These are phyloP conservation scores for Ploceus nigricollis DNA, from an alignment of 2,113 vertebrate genomes.

Conservation along the genomic window DNA sequence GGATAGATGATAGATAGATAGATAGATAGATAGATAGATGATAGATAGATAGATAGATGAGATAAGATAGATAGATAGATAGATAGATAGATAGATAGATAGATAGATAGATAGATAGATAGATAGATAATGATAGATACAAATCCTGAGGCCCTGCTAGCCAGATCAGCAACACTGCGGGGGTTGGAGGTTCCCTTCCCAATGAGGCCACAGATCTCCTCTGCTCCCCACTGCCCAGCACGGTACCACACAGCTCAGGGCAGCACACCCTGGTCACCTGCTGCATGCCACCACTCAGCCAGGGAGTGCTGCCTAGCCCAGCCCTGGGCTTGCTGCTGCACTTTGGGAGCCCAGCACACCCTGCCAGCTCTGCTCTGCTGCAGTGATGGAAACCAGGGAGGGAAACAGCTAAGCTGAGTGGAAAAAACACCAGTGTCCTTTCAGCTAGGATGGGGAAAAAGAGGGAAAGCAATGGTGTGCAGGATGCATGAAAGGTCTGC, in stretches of 20 bases:
- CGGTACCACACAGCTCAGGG: accelerated
- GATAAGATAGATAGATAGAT: background rate
- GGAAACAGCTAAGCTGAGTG: background rate
- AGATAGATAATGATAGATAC: background rate
- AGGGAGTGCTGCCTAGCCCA: background rate
- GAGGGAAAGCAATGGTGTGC: background rate
- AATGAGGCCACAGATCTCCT: accelerated
- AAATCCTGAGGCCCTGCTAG: background rate
- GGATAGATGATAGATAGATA: background rate
- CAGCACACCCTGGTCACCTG: accelerated
- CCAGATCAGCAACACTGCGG: background rate
- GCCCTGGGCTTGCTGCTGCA: background rate
- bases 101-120: no score
- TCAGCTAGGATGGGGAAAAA: background rate
- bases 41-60: background rate
- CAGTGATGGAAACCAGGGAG: background rate
- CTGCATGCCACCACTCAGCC: background rate
- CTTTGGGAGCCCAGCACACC: background rate
- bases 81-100: no score
- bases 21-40: background rate
- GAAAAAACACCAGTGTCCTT: accelerated
- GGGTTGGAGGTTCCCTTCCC: background rate
- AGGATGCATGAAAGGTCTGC: background rate
- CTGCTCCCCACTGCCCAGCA: accelerated
- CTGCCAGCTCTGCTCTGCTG: background rate